phyloP scores from a whole-genome alignment of 1,140 invertebrate species.

The Drosophila gunungcola region DNA sequence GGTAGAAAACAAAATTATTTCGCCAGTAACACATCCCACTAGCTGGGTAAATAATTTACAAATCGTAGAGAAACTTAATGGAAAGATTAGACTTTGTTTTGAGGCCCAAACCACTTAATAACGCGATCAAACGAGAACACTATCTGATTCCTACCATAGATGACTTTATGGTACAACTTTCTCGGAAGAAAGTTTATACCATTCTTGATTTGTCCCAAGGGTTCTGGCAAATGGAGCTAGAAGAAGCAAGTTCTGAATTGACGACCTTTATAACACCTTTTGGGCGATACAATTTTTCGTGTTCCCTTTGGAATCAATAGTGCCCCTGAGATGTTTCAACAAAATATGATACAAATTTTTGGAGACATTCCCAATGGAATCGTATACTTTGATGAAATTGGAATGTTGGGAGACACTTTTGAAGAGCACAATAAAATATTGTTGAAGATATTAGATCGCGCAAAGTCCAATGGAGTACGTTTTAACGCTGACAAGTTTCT shows the following conservation, averaged over 20 bases:
- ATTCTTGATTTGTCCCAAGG: slow-evolving; percentile 27
- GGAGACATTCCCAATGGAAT: neutral
- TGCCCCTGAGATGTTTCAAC: no score
- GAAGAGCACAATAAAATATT: neutral
- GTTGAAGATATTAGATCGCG: neutral
- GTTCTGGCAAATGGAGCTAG: slow-evolving; percentile 37
- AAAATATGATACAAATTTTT: no score
- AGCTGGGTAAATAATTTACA: slow-evolving; percentile 1
- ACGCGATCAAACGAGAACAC: slow-evolving; percentile 33
- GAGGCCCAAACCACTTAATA: slow-evolving; percentile 38
- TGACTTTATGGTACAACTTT: slow-evolving; percentile 22
- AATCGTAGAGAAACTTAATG: neutral
- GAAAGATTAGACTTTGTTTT: slow-evolving; percentile 13
- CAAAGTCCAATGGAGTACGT: neutral
- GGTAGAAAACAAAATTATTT: neutral
- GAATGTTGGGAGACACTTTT: no score
- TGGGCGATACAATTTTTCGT: slow-evolving; percentile 41
- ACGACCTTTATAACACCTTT: slow-evolving; percentile 53
- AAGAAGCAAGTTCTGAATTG: slow-evolving; percentile 27
- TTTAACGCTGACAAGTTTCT: neutral
- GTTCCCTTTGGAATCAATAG: no score
- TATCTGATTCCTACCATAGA: slow-evolving; percentile 54
- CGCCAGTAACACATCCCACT: neutral
- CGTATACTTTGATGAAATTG: neutral
- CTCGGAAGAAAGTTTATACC: slow-evolving; percentile 21